phyloP scores from a whole-genome alignment of 2,797 vertebrate genomes.

The Podargus strigoides region DNA sequence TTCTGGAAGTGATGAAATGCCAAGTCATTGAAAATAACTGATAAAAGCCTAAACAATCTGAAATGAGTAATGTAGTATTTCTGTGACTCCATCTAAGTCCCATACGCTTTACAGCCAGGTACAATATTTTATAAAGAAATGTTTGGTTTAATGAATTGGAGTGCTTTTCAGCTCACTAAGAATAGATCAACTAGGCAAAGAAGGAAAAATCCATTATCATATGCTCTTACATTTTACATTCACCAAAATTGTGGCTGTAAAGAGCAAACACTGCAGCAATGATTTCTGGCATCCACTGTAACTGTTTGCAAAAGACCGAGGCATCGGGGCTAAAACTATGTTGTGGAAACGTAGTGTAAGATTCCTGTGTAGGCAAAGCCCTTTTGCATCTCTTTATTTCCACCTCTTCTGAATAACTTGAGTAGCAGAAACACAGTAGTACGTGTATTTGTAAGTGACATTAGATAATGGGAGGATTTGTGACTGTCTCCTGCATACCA shows the following conservation, averaged over 20 bases:
- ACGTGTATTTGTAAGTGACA: rapidly evolving
- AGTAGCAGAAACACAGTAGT: background rate
- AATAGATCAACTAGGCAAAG: background rate
- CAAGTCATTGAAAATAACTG: conserved; percentile 44
- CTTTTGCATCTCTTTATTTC: background rate
- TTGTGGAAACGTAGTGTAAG: background rate
- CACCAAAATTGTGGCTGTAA: background rate
- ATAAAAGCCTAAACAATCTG: conserved; percentile 34
- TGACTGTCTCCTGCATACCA: background rate
- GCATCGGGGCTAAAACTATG: background rate
- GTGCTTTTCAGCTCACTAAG: background rate
- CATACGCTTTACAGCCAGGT: background rate
- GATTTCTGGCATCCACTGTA: background rate
- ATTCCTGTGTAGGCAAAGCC: background rate
- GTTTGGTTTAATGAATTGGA: conserved; percentile 15
- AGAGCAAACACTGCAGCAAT: background rate
- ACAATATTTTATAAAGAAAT: conserved; percentile 18
- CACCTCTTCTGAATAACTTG: background rate
- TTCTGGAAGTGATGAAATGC: conserved; percentile 60
- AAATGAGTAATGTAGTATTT: conserved; percentile 33
- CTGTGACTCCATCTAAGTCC: background rate
- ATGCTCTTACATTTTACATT: background rate
- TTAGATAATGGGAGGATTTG: background rate
- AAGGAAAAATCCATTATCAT: background rate
- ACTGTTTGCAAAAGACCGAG: background rate